A percentile compares a stretch with the other conserved stretches of the same genome.
Evolutionary conservation across 2,113 vertebrate species (phyloP).

Genomic region (Carollia perspicillata): DNA sequence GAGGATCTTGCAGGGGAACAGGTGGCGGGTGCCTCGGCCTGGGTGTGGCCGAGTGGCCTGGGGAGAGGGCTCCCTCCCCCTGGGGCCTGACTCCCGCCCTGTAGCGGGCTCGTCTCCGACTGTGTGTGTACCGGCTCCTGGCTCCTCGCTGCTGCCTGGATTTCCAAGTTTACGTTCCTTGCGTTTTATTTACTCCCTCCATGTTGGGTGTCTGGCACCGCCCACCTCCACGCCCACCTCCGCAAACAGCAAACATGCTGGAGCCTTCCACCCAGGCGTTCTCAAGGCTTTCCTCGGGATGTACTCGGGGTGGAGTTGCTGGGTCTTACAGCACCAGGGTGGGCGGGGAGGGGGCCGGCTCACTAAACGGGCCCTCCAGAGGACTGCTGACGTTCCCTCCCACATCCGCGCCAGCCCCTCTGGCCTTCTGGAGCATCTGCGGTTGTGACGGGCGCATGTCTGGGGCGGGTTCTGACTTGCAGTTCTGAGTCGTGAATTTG

Average conservation of each 20-base stretch:
- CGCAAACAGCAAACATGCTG: not conserved
- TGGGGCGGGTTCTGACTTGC: not conserved
- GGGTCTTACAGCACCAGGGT: accelerated
- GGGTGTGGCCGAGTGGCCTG: not conserved
- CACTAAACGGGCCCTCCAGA: accelerated
- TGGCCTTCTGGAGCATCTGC: not conserved
- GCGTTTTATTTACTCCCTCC: not conserved
- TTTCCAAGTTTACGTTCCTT: not conserved
- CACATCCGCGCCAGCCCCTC: accelerated
- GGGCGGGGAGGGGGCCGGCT: not conserved
- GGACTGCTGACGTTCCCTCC: not conserved
- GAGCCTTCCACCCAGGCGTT: not conserved
- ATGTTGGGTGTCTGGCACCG: accelerated
- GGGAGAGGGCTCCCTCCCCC: not conserved
- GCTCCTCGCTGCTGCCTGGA: not conserved
- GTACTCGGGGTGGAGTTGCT: not conserved
- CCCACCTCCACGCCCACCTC: not conserved
- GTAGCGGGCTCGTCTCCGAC: not conserved
- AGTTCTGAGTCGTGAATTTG: not conserved
- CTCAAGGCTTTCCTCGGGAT: not conserved
- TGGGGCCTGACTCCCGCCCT: not conserved
- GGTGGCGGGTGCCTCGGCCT: not conserved
- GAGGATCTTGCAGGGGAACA: accelerated
- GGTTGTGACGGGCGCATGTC: accelerated
- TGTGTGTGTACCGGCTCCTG: accelerated